Conservation (phyloP, 92 coral and sea anemone genomes). For the Meandrina meandrites region DNA sequence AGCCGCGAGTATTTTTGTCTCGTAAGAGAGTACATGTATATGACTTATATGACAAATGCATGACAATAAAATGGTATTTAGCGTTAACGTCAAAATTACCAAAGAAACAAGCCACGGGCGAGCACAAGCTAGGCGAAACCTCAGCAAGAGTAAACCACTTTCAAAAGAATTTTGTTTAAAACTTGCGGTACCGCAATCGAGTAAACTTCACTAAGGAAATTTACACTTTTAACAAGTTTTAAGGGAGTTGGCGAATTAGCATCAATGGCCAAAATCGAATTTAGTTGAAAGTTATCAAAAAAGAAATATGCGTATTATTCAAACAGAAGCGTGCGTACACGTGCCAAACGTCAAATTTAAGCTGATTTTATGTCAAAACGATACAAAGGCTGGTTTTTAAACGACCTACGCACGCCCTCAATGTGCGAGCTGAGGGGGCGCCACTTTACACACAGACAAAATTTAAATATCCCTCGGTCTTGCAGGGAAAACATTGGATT, state of each 20-base stretch:
- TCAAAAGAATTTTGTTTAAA: conserved; percentile 24
- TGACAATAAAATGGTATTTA: conserved; percentile 37
- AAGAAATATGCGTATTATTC: conserved; percentile 23
- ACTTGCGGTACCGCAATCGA: conserved; percentile 6
- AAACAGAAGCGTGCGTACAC: conserved; percentile 62
- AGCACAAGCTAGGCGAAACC: background rate
- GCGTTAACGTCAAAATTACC: conserved; percentile 34
- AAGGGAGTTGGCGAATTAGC: background rate
- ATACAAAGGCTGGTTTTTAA: conserved; percentile 38
- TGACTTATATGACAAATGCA: background rate
- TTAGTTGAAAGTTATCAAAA: conserved; percentile 8
- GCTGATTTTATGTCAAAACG: conserved; percentile 45
- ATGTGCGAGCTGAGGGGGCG: conserved; percentile 23
- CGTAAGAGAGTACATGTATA: background rate
- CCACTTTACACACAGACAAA: conserved; percentile 12
- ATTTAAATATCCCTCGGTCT: conserved; percentile 42
- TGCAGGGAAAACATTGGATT: conserved; percentile 20
- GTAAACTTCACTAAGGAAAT: background rate
- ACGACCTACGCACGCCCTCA: conserved; percentile 31
- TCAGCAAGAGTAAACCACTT: background rate
- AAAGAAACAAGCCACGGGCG: conserved; percentile 20
- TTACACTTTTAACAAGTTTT: background rate
- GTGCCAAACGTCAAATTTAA: conserved; percentile 60
- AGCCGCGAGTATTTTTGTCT: conserved; percentile 7
- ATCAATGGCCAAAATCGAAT: background rate